These are phyloP conservation scores for Callorhinus ursinus DNA, from an alignment of 2,113 vertebrate species.

Conservation along the genomic window DNA sequence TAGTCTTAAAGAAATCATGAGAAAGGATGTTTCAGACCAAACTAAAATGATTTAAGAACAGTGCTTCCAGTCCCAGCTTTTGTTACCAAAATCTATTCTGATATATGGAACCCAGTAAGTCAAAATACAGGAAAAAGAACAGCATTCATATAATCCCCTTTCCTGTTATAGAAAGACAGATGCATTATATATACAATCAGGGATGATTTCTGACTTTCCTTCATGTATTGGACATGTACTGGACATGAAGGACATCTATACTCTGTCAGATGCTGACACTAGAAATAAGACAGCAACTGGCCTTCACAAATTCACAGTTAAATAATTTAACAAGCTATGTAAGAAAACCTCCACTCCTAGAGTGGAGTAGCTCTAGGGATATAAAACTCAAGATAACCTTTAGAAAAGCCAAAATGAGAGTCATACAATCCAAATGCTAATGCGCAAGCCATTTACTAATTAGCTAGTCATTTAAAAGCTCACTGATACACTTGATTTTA, in stretches of 20 bases:
- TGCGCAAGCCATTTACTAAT: neutral
- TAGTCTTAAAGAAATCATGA: neutral
- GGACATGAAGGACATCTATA: neutral
- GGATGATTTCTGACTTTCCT: neutral
- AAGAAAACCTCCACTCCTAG: neutral
- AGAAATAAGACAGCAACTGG: neutral
- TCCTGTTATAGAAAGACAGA: neutral
- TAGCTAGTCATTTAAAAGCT: neutral
- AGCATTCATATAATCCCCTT: neutral
- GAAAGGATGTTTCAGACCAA: slow-evolving; percentile 33
- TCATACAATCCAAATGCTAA: neutral
- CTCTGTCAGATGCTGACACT: neutral
- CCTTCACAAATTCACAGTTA: neutral
- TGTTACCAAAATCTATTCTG: neutral
- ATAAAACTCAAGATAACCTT: neutral
- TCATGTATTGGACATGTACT: neutral
- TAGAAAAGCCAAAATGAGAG: slow-evolving; percentile 3
- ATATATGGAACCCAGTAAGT: neutral
- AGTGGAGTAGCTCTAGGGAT: neutral
- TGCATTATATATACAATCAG: neutral
- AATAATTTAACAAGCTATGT: neutral
- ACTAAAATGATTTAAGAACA: slow-evolving; percentile 30
- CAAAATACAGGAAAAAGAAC: neutral
- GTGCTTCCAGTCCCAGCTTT: neutral
- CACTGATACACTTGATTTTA: neutral